A percentile compares a stretch with the other conserved stretches of the same genome.
phyloP scores from a whole-genome alignment of 2,797 vertebrate species.

The Ptychadena robeensis region DNA sequence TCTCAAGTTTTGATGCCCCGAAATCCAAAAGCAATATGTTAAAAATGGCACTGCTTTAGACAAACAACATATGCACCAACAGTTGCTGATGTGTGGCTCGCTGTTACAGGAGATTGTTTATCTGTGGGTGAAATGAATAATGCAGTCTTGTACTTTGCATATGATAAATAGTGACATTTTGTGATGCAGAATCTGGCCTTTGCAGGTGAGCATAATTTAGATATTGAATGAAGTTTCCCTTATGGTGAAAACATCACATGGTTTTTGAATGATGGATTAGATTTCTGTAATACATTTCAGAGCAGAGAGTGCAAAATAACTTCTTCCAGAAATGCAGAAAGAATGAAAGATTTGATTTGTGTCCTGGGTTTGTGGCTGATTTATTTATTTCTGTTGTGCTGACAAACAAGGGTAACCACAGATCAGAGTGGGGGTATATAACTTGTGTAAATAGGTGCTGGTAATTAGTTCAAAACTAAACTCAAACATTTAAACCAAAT shows the following conservation, averaged over 20 bases:
- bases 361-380: slow-evolving; percentile 19
- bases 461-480: not conserved
- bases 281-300: slow-evolving; percentile 55
- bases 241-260: slow-evolving; percentile 59
- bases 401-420: slow-evolving; percentile 4
- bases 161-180: slow-evolving; percentile 63
- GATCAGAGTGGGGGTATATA: not conserved
- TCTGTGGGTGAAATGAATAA: slow-evolving; percentile 61
- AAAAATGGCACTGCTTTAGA: slow-evolving; percentile 44
- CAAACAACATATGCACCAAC: slow-evolving; percentile 58
- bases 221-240: slow-evolving; percentile 56
- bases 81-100: slow-evolving; percentile 49
- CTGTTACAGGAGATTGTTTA: slow-evolving; percentile 58
- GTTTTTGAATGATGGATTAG: slow-evolving; percentile 57
- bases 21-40: slow-evolving; percentile 23
- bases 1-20: slow-evolving; percentile 4
- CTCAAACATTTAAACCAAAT: no score
- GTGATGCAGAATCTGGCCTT: slow-evolving; percentile 61
- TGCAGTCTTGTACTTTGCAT: slow-evolving; percentile 61
- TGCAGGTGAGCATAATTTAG: slow-evolving; percentile 62
- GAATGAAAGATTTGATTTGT: slow-evolving; percentile 37
- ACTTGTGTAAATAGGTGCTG: not conserved
- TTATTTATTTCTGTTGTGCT: slow-evolving; percentile 28
- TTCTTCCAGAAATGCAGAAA: slow-evolving; percentile 21
- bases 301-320: slow-evolving; percentile 47